These are phyloP conservation scores for Perca flavescens DNA, from an alignment of 2,113 vertebrate genomes.

Conservation along the genomic window DNA sequence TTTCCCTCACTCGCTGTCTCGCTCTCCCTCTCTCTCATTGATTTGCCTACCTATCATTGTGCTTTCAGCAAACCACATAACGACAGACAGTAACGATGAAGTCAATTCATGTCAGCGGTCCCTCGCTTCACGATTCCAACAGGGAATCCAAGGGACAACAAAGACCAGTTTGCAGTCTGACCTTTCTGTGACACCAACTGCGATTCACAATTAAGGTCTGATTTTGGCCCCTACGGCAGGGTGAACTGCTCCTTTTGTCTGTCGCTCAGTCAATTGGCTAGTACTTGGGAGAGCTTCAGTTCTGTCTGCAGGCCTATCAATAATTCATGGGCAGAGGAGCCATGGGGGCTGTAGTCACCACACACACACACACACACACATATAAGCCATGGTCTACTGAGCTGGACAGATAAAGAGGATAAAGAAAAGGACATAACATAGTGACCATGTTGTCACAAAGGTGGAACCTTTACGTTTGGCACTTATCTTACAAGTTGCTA, in stretches of 20 bases:
- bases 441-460: not conserved
- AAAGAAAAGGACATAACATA: not conserved
- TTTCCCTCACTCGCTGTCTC: not conserved
- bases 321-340: conserved; percentile 46
- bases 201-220: conserved; percentile 32
- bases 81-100: conserved; percentile 1
- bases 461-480: not conserved
- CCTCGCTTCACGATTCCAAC: conserved; percentile 38
- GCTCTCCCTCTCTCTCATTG: conserved; percentile 2
- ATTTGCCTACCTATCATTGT: conserved; percentile 25
- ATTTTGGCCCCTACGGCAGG: not conserved
- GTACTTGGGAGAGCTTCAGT: not conserved
- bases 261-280: conserved; percentile 1
- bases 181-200: conserved; percentile 48
- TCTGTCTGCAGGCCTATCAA: conserved; percentile 39
- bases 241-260: too few relatives aligned
- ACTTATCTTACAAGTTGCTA: not conserved
- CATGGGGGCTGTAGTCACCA: not conserved
- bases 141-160: conserved; percentile 8
- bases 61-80: conserved; percentile 35
- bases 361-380: too few relatives aligned
- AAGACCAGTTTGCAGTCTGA: conserved; percentile 5
- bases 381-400: not conserved
- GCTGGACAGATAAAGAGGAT: not conserved
- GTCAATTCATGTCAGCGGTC: conserved; percentile 35